These are phyloP conservation scores for Pangasius djambal DNA, from an alignment of 2,797 vertebrate species.

Conservation along the genomic window DNA sequence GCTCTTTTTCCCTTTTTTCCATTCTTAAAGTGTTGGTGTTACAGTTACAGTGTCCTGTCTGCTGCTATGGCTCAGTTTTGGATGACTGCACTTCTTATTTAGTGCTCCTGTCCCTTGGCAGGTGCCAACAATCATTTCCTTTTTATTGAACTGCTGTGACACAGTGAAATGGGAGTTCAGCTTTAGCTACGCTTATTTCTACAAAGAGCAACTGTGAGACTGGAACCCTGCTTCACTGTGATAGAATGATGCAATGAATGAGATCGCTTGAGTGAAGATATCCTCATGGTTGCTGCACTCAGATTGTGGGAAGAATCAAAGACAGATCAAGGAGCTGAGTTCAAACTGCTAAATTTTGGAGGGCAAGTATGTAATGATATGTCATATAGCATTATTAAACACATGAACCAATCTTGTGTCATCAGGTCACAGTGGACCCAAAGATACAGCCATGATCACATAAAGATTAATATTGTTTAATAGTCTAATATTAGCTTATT, in stretches of 20 bases:
- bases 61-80: not conserved
- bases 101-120: not conserved
- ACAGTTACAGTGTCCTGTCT: not conserved
- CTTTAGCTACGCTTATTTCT: not conserved
- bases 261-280: not conserved
- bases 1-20: not conserved
- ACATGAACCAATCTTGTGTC: not conserved
- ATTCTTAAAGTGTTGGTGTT: not conserved
- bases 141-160: slow-evolving; percentile 11
- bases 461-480: not conserved
- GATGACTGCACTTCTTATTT: not conserved
- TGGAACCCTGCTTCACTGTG: not conserved
- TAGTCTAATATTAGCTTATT: not conserved
- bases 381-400: not conserved
- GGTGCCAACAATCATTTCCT: not conserved
- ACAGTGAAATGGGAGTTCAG: slow-evolving; percentile 1
- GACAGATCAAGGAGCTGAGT: not conserved
- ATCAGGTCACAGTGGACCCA: not conserved
- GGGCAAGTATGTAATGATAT: not conserved
- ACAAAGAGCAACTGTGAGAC: not conserved
- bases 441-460: not conserved
- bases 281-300: not conserved
- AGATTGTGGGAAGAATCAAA: not conserved
- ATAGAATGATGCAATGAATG: not conserved
- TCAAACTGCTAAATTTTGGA: not conserved